A percentile compares a stretch with the other conserved stretches of the same genome.
These are phyloP conservation scores for Cuniculus paca DNA, from an alignment of 2,797 vertebrate genomes.

Conservation along the genomic window DNA sequence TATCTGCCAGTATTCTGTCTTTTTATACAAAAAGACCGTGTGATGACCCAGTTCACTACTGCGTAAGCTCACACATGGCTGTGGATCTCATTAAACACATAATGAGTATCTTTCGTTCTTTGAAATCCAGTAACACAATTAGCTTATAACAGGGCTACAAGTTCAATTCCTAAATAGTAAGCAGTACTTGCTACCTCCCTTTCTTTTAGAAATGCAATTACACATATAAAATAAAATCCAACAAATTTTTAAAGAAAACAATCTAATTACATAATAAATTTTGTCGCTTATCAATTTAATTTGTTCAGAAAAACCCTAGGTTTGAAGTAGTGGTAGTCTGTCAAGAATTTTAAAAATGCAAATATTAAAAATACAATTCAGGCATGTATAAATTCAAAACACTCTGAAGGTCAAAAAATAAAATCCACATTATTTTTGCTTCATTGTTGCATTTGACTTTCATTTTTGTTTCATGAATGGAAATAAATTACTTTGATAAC, in stretches of 20 bases:
- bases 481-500: slow-evolving; percentile 72
- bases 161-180: slow-evolving; percentile 18
- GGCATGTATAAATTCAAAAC: slow-evolving; percentile 24
- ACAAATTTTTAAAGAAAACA: not conserved
- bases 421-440: slow-evolving; percentile 43
- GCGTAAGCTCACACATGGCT: not conserved
- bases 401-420: slow-evolving; percentile 44
- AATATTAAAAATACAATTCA: slow-evolving; percentile 44
- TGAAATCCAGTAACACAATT: not conserved
- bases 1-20: not conserved
- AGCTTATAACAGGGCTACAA: not conserved
- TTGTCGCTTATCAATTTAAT: not conserved
- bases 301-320: slow-evolving; percentile 25
- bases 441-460: slow-evolving; percentile 64
- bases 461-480: slow-evolving; percentile 59
- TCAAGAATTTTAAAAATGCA: slow-evolving; percentile 52
- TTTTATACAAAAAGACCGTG: not conserved
- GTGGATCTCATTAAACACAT: not conserved
- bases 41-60: not conserved
- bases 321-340: not conserved
- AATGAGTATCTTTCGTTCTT: not conserved
- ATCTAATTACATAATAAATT: not conserved
- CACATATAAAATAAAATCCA: not conserved
- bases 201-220: not conserved
- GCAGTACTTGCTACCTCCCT: not conserved